Percentiles rank a stretch among this genome's conserved stretches.
Evolutionary conservation across 2,888 invertebrate genomes (phyloP).

Genomic region (Exephanes ischioxanthus): DNA sequence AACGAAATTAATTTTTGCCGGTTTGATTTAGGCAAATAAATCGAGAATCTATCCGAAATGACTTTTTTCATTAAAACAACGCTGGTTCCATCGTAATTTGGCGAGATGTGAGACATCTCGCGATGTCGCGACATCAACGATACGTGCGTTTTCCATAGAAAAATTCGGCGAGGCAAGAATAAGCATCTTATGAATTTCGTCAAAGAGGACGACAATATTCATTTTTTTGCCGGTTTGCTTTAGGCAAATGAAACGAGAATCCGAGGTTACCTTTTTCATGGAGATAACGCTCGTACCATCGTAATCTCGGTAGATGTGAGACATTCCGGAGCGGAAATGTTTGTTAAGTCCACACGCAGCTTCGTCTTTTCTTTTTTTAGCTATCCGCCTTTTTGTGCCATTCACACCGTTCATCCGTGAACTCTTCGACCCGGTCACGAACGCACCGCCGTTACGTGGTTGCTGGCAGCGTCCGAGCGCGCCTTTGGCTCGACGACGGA

Average conservation of each 20-base stretch:
- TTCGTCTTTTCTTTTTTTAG: not conserved
- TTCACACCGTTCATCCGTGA: conserved; percentile 22
- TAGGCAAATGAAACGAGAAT: too few relatives aligned
- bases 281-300: too few relatives aligned
- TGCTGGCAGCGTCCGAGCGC: conserved; percentile 48
- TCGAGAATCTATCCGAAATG: too few relatives aligned
- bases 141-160: not conserved
- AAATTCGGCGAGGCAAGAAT: not conserved
- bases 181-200: not conserved
- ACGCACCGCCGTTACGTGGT: not conserved
- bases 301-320: not conserved
- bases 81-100: too few relatives aligned
- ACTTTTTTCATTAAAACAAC: not conserved
- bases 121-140: not conserved
- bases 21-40: not conserved
- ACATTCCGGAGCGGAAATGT: not conserved
- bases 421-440: conserved; percentile 17
- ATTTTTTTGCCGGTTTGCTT: not conserved
- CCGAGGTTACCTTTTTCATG: too few relatives aligned
- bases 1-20: not conserved
- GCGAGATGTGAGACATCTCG: too few relatives aligned
- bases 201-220: not conserved
- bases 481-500: conserved; percentile 59
- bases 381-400: not conserved
- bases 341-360: not conserved